phyloP scores from a whole-genome alignment of 1,140 invertebrate genomes.

The Leptestheria dahalacensis region DNA sequence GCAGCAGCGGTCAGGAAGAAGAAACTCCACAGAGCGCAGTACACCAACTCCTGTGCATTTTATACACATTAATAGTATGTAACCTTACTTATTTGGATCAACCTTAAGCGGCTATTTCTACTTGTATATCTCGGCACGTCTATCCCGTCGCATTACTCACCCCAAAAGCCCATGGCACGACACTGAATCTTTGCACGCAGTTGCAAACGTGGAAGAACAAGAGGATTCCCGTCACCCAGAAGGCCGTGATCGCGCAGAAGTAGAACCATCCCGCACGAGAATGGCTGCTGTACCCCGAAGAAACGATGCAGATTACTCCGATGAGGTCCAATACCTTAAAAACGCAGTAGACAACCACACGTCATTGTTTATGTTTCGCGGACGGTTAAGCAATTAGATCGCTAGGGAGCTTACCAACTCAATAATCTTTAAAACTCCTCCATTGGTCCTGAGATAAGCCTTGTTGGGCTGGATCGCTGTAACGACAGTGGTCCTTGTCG shows the following conservation, averaged over 20 bases:
- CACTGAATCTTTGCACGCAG: background rate
- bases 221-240: constrained; percentile 1
- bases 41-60: background rate
- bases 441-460: too few relatives aligned
- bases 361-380: too few relatives aligned
- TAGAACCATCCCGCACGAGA: background rate
- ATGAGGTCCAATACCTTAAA: background rate
- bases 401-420: too few relatives aligned
- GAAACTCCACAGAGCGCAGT: background rate
- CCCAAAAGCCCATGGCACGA: background rate
- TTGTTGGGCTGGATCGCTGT: too few relatives aligned
- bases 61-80: too few relatives aligned
- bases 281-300: background rate
- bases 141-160: background rate
- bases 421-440: too few relatives aligned
- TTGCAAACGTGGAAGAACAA: constrained; percentile 6
- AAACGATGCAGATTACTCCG: background rate
- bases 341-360: too few relatives aligned
- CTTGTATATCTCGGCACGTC: background rate
- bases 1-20: background rate
- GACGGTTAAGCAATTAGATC: too few relatives aligned
- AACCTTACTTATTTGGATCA: too few relatives aligned
- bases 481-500: too few relatives aligned
- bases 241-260: constrained; percentile 1
- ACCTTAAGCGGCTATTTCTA: too few relatives aligned